Percentiles rank a stretch among this genome's conserved stretches.
These are phyloP conservation scores for Tenualosa thibaudeaui DNA, from an alignment of 2,797 vertebrate genomes.

Conservation along the genomic window DNA sequence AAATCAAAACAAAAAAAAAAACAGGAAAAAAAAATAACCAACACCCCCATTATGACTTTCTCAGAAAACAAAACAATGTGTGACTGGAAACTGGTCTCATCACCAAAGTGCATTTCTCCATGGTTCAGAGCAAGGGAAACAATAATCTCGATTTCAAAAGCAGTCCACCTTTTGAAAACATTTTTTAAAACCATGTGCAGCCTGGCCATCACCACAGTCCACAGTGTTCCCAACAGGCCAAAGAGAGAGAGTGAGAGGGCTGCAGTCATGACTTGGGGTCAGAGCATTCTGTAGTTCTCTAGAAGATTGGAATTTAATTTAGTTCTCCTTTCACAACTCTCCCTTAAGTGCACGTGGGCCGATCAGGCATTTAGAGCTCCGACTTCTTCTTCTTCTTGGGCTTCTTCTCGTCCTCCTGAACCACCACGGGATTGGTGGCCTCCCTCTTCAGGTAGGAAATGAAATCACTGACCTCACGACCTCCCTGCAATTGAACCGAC, in stretches of 20 bases:
- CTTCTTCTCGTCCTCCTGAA: constrained; percentile 83
- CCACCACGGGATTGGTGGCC: constrained; percentile 80
- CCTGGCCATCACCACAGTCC: constrained; percentile 66
- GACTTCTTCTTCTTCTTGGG: constrained; percentile 87
- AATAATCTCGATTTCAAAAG: constrained; percentile 66
- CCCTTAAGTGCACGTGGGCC: constrained; percentile 48
- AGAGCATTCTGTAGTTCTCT: constrained; percentile 77
- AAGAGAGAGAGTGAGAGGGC: constrained; percentile 61
- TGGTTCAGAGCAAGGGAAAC: constrained; percentile 63
- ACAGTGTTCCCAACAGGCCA: constrained; percentile 67
- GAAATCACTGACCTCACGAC: constrained; percentile 94
- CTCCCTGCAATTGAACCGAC: constrained; percentile 76
- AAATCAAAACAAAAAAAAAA: constrained; percentile 56
- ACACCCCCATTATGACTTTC: constrained; percentile 58
- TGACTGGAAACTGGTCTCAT: constrained; percentile 65
- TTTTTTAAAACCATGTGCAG: constrained; percentile 58
- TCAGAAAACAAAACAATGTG: constrained; percentile 59
- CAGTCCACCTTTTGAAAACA: constrained; percentile 63
- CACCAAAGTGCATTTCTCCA: constrained; percentile 74
- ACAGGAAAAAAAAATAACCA: constrained; percentile 56
- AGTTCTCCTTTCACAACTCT: constrained; percentile 64
- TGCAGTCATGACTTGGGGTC: constrained; percentile 63
- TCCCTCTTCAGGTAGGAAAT: constrained; percentile 92
- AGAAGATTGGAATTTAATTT: constrained; percentile 75
- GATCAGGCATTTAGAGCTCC: constrained; percentile 80